These are phyloP conservation scores for Ephialtes manifestator DNA, from an alignment of 2,888 invertebrate genomes.

Conservation along the genomic window DNA sequence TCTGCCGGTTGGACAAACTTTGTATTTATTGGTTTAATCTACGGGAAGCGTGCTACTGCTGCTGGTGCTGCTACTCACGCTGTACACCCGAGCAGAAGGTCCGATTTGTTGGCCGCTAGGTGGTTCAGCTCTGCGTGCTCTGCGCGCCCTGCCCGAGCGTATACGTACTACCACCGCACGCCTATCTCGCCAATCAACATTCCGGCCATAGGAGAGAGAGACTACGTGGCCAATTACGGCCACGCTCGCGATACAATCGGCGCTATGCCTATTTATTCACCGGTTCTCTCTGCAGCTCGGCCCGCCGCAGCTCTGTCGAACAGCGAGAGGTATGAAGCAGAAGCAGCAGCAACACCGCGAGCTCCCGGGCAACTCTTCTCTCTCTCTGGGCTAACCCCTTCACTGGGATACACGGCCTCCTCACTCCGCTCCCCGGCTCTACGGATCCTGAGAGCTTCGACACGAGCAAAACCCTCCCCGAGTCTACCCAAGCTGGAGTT, in stretches of 20 bases:
- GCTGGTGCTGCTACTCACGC: neutral
- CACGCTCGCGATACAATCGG: constrained; percentile 79
- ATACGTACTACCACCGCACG: constrained; percentile 46
- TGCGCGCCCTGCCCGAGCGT: neutral
- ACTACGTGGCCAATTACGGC: constrained; percentile 80
- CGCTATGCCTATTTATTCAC: constrained; percentile 78
- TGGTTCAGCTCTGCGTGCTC: constrained; percentile 31
- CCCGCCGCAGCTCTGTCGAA: constrained; percentile 26
- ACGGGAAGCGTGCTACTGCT: constrained; percentile 46
- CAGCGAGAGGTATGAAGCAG: constrained; percentile 15
- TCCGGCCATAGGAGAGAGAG: constrained; percentile 76
- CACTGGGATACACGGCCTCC: constrained; percentile 29
- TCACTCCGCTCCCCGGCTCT: constrained; percentile 13
- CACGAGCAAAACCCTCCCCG: constrained; percentile 27
- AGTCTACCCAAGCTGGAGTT: neutral
- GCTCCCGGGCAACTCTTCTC: neutral
- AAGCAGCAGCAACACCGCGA: constrained; percentile 15
- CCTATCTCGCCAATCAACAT: constrained; percentile 82
- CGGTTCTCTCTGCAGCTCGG: constrained; percentile 53
- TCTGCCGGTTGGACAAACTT: constrained; percentile 69
- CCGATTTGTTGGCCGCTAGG: constrained; percentile 62
- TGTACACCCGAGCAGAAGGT: constrained; percentile 55
- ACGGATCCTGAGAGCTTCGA: constrained; percentile 43
- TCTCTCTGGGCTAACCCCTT: constrained; percentile 32
- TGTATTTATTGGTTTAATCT: constrained; percentile 78